These are phyloP conservation scores for Lochmaea capreae DNA, from an alignment of 2,888 invertebrate species.

Conservation along the genomic window DNA sequence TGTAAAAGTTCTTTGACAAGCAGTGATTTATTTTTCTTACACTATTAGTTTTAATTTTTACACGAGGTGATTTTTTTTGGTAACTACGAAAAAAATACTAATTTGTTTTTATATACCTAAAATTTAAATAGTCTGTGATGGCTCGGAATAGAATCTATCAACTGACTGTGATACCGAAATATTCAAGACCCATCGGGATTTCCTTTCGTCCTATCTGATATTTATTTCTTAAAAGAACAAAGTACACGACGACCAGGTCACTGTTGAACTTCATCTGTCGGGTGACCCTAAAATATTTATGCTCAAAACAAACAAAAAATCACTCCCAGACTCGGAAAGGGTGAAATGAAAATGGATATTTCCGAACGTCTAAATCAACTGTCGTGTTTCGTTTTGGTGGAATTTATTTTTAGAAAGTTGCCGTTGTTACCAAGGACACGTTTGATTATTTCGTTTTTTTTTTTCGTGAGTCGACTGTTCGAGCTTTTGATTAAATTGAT, in stretches of 20 bases:
- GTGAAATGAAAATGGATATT: slow-evolving; percentile 39
- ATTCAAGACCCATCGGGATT: slow-evolving; percentile 30
- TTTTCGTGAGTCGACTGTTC: background rate
- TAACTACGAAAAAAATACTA: no score
- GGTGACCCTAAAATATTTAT: slow-evolving; percentile 40
- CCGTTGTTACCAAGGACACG: slow-evolving; percentile 14
- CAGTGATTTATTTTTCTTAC: no score
- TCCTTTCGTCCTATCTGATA: slow-evolving; percentile 27
- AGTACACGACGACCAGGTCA: slow-evolving; percentile 33
- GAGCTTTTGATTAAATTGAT: slow-evolving; percentile 12
- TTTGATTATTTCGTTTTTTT: background rate
- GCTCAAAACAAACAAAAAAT: slow-evolving; percentile 35
- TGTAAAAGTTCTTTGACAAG: no score
- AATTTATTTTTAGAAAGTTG: slow-evolving; percentile 31
- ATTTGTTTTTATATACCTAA: no score
- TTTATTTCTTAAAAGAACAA: slow-evolving; percentile 31
- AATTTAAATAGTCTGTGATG: slow-evolving; percentile 23
- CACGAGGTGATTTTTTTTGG: no score
- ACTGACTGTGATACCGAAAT: slow-evolving; percentile 22
- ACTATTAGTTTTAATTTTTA: no score
- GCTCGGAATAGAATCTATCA: slow-evolving; percentile 23
- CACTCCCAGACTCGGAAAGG: slow-evolving; percentile 32
- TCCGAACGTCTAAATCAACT: slow-evolving; percentile 36
- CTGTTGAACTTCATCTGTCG: slow-evolving; percentile 37
- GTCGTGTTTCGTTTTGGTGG: slow-evolving; percentile 20